Conservation (phyloP, 2,797 vertebrate species). For the Setipinna tenuifilis region DNA sequence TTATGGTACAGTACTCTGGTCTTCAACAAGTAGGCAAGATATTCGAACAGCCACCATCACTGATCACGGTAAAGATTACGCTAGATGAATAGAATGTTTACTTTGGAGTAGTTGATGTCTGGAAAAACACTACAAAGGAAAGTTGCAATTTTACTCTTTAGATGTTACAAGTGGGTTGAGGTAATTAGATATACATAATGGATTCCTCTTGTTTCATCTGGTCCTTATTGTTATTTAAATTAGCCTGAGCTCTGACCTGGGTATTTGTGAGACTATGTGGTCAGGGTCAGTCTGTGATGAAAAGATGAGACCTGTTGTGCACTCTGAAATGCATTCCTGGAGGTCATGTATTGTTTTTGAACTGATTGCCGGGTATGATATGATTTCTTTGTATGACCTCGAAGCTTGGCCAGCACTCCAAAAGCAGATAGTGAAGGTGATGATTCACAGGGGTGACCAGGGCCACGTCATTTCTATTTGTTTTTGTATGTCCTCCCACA, state of each 20-base stretch:
- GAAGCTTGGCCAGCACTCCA: neutral
- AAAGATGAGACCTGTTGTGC: constrained; percentile 10
- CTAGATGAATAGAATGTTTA: neutral
- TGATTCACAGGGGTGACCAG: neutral
- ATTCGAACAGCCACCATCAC: neutral
- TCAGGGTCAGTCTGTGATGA: neutral
- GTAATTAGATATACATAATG: constrained; percentile 20
- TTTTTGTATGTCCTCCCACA: neutral
- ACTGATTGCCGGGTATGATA: constrained; percentile 30
- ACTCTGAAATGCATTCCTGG: neutral
- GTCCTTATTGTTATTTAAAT: neutral
- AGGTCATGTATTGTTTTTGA: constrained; percentile 24
- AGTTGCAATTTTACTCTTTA: neutral
- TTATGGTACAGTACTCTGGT: neutral
- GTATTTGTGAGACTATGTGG: neutral
- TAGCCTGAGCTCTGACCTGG: neutral
- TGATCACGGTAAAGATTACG: neutral
- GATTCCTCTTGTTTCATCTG: neutral
- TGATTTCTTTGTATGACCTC: constrained; percentile 23
- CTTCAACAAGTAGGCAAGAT: neutral
- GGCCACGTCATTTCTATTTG: constrained; percentile 4
- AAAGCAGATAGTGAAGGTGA: constrained; percentile 11
- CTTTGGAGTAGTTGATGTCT: neutral
- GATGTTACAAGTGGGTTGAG: neutral
- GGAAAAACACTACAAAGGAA: neutral